These are phyloP conservation scores for Neotoxoptera formosana DNA, from an alignment of 1,140 invertebrate species.

Conservation along the genomic window DNA sequence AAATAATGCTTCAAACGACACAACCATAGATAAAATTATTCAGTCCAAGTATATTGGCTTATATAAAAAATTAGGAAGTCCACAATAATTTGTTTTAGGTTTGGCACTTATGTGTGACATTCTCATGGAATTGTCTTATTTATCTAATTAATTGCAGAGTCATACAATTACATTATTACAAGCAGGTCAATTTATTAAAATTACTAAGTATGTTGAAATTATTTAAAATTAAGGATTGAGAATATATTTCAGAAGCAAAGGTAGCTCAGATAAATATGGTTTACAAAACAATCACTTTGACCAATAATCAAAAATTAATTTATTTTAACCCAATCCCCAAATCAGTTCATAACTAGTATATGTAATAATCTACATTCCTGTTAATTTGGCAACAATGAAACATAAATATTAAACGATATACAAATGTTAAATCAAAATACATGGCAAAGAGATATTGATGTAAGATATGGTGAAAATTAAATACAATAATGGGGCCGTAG, in stretches of 20 bases:
- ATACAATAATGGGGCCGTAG: no score
- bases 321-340: neutral
- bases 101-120: constrained; percentile 22
- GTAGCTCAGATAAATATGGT: neutral
- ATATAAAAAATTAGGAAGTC: neutral
- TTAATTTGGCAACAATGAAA: neutral
- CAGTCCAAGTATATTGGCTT: no score
- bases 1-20: no score
- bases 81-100: constrained; percentile 8
- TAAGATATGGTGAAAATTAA: no score
- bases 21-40: no score
- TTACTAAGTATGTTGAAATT: neutral
- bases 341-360: neutral
- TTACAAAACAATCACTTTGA: neutral
- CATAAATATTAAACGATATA: no score
- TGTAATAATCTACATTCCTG: neutral
- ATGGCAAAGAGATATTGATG: no score
- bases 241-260: neutral
- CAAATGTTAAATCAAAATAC: no score
- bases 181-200: neutral
- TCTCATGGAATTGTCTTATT: neutral
- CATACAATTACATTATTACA: neutral
- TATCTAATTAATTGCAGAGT: neutral
- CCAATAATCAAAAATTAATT: neutral
- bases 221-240: neutral